Conservation (phyloP, 2,797 vertebrate species). For the Todus mexicanus region DNA sequence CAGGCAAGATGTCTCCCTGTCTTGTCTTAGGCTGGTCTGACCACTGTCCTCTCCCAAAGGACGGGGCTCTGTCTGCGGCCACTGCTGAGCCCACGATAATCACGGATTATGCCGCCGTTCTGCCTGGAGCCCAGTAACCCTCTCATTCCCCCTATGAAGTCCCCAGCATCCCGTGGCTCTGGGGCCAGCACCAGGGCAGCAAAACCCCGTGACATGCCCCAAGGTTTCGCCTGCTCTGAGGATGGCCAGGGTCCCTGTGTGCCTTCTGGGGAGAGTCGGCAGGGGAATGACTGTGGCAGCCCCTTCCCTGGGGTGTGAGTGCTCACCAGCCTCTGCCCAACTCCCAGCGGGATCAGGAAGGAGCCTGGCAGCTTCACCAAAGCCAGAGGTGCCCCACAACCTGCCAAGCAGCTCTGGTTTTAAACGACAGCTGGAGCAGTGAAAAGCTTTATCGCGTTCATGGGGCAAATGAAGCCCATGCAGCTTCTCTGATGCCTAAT, state of each 20-base stretch:
- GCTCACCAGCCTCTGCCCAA: neutral
- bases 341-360: neutral
- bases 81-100: neutral
- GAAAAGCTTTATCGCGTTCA: neutral
- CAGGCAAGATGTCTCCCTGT: neutral
- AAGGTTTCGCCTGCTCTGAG: neutral
- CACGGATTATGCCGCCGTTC: neutral
- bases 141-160: neutral
- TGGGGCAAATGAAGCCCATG: neutral
- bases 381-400: neutral
- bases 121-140: neutral
- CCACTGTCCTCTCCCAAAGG: neutral
- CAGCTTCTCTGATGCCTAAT: neutral
- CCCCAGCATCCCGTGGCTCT: neutral
- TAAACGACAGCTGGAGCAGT: neutral
- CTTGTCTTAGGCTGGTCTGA: neutral
- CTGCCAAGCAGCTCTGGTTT: neutral
- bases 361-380: neutral
- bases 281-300: neutral
- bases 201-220: neutral
- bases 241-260: neutral
- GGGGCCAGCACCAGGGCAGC: fast-evolving
- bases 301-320: fast-evolving
- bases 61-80: neutral
- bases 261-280: neutral